phyloP scores from a whole-genome alignment of 2,888 invertebrate species.

The Geotrupes spiniger region DNA sequence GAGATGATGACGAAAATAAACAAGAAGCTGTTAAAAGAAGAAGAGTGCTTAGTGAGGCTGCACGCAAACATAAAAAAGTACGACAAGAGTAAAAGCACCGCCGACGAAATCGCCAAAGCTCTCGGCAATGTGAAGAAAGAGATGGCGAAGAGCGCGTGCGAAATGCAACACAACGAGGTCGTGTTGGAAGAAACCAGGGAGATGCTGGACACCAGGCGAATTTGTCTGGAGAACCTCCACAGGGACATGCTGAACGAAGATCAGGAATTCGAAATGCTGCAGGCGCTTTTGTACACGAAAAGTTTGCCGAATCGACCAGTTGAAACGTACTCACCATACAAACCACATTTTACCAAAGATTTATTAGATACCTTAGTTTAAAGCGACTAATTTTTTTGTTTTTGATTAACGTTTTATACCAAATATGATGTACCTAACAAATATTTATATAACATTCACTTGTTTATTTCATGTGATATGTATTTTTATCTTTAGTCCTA shows the following conservation, averaged over 20 bases:
- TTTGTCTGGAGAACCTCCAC: slow-evolving; percentile 43
- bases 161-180: slow-evolving; percentile 50
- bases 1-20: slow-evolving; percentile 73
- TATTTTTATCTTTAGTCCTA: slow-evolving; percentile 7
- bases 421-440: slow-evolving; percentile 50
- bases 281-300: slow-evolving; percentile 44
- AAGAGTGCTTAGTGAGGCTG: slow-evolving; percentile 68
- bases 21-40: slow-evolving; percentile 70
- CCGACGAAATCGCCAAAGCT: slow-evolving; percentile 41
- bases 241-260: slow-evolving; percentile 46
- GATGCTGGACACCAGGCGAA: slow-evolving; percentile 39
- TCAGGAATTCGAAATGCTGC: slow-evolving; percentile 48
- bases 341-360: slow-evolving; percentile 49
- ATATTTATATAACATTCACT: slow-evolving; percentile 21
- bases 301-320: slow-evolving; percentile 25
- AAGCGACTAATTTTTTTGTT: slow-evolving; percentile 15
- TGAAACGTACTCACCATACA: slow-evolving; percentile 32
- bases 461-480: slow-evolving; percentile 18
- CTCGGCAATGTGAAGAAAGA: slow-evolving; percentile 44
- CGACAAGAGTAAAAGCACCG: slow-evolving; percentile 39
- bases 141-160: slow-evolving; percentile 49
- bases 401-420: slow-evolving; percentile 43
- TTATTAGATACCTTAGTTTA: slow-evolving; percentile 52
- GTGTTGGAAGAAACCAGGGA: slow-evolving; percentile 48
- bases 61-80: slow-evolving; percentile 54